phyloP scores from a whole-genome alignment of 2,113 vertebrate genomes.

The Pluvialis apricaria region DNA sequence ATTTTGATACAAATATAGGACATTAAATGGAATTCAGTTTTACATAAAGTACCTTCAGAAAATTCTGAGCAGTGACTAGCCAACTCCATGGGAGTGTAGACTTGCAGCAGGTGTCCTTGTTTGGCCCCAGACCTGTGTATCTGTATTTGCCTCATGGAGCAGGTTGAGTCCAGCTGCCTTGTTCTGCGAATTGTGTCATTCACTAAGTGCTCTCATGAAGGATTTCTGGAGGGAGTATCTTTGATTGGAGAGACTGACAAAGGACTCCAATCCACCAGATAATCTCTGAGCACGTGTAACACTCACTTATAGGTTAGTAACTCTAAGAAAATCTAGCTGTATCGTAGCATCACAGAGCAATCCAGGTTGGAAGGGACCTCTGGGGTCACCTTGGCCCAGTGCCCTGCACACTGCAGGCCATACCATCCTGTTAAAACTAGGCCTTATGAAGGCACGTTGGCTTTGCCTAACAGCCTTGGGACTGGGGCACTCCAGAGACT shows the following conservation, averaged over 20 bases:
- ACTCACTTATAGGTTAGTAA: neutral
- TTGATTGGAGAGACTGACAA: neutral
- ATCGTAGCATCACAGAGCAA: neutral
- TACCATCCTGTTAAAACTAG: neutral
- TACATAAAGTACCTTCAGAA: neutral
- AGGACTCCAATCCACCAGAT: neutral
- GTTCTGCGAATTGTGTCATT: neutral
- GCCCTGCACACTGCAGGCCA: neutral
- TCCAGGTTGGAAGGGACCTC: neutral
- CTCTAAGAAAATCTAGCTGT: neutral
- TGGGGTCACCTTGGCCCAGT: neutral
- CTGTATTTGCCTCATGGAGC: neutral
- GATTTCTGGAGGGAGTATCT: neutral
- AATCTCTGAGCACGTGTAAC: neutral
- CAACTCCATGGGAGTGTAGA: neutral
- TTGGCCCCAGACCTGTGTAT: neutral
- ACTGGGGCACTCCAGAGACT: neutral
- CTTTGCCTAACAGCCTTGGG: neutral
- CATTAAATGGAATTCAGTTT: neutral
- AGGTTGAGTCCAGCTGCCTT: neutral
- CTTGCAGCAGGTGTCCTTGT: neutral
- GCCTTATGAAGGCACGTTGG: accelerated
- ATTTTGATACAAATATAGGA: neutral
- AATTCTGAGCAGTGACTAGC: neutral
- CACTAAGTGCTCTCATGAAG: neutral